Percentiles rank a stretch among this genome's conserved stretches.
These are phyloP conservation scores for Mirounga angustirostris DNA, from an alignment of 2,113 vertebrate species.

Conservation along the genomic window DNA sequence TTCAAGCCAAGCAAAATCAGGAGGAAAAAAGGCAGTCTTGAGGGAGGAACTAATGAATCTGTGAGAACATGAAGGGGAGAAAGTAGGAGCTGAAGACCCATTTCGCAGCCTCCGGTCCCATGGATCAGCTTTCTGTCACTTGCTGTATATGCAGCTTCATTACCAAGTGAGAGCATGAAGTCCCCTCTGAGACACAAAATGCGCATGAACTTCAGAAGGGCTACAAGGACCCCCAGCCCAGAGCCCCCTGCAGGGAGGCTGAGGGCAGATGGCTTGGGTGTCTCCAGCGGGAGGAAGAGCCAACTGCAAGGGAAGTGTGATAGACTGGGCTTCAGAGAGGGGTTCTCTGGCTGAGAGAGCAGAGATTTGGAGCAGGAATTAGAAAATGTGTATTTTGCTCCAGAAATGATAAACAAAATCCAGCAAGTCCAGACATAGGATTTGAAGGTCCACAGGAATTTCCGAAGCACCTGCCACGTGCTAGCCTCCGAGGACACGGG, in stretches of 20 bases:
- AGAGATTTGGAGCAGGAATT: background rate
- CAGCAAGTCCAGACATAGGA: background rate
- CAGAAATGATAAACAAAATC: background rate
- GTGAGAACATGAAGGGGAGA: background rate
- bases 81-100: background rate
- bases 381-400: background rate
- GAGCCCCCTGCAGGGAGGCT: background rate
- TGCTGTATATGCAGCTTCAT: rapidly evolving
- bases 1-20: background rate
- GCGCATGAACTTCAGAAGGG: background rate
- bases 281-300: background rate
- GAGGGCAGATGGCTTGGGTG: background rate
- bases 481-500: background rate
- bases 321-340: background rate
- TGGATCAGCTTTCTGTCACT: background rate
- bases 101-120: rapidly evolving
- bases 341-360: background rate
- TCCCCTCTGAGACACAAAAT: background rate
- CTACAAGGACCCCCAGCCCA: background rate
- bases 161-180: background rate
- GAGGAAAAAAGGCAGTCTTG: background rate
- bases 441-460: background rate
- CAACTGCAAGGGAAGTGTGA: background rate
- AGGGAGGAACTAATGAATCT: background rate
- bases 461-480: background rate